Base-by-base conservation (phyloP, 2,888 invertebrate genomes). In the Melitaea athalia region DNA sequence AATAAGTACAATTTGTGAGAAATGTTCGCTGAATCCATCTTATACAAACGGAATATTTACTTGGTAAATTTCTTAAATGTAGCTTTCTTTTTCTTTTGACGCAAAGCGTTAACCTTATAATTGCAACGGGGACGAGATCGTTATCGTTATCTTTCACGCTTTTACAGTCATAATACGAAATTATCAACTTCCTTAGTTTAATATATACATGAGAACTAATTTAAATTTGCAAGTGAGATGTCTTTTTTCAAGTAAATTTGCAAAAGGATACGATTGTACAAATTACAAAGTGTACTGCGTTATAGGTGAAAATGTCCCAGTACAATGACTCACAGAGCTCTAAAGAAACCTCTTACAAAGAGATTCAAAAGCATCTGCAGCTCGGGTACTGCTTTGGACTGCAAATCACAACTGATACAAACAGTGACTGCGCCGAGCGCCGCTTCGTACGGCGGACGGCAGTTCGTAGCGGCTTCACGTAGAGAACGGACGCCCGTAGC, bases 321-420 rank as follows among this genome's bases (percentile, higher is more conserved):
- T 81, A 87, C 84, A 88, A 87, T 84, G 83, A 85, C 81, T 86
- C 83, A 82, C 81, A 87, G 85, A 86, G 87, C 83, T 85, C 84
- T 85, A 87, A 89, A 88, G 86, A 85, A 88, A 86, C 77, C 80
- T 81, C 76, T 77, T 84, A 89, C 88, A 90, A 89, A 90, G 88
- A 84, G 85, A 87, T 89, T 85, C 86, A 84, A 89, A 86, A 87
- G 89, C 91, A 88, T 89, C 87, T 89, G 86, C 85, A 88, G 85
- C 83, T 87, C 81, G 83, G 84, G 85, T 85, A 88, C 87, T 86
- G 88, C 85, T 88, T 86, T 82, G 82, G 81, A 85, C 88, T 87
- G 87, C 82, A 88, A 90, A 90, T 91, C 88, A 88, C 85, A 85
- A 82, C 78, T 79, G 85, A 86, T 85, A 90, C 86, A 89, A 88